Base-by-base conservation (phyloP, 2,797 vertebrate species). In the Psittacula derbiana region DNA sequence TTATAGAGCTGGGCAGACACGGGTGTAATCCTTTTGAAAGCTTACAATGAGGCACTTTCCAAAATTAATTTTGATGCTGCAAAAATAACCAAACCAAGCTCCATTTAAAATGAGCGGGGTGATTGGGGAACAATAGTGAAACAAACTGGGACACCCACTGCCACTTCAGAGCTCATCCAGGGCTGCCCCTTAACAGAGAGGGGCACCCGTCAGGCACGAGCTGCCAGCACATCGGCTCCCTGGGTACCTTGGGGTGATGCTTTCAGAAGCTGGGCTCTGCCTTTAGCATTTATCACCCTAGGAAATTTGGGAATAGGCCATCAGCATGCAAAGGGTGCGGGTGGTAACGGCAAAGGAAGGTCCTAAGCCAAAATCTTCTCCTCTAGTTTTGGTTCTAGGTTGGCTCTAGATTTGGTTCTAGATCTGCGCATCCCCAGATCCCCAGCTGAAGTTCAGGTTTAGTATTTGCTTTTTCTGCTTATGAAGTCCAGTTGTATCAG, bases 1-100 rank as follows among this genome's bases (percentile, higher is more conserved):
- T 94, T 91, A 92, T 44, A 95, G 88, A 91, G 88, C 92, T 60
- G 74, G 79, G 61, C 69, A 89, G 93, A 67, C 84, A 66, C 41
- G 73, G 76, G 64, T 57, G 1, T 76, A 93, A 93, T 78, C 90
- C 81, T 85, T 93, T 86, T 58, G 92, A 96, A 93, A 87, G 60
- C 61, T 89, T 57, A 93, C 94, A 87, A 61, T 41, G 74, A 91
- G 88, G 52, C 5, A 1, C 44, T 80, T 62, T 57, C 75, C 84
- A 76, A 93, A 92, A 94, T 91, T 82, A 82, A 94, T 89, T 93
- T 33, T 18, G 52, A 67, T 1, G 8, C 69, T 83, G 19, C 38
- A 85, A 89, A 94, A 95, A 85, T 12, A 91, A 66, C 67, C 49
- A 89, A 95, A 86, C 57, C 89, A 92, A 96, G 38, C 61, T 78